Percentiles rank a stretch among this genome's conserved stretches.
Evolutionary conservation across 2,888 invertebrate genomes (phyloP).

Genomic region (Hyppa rectilinea): DNA sequence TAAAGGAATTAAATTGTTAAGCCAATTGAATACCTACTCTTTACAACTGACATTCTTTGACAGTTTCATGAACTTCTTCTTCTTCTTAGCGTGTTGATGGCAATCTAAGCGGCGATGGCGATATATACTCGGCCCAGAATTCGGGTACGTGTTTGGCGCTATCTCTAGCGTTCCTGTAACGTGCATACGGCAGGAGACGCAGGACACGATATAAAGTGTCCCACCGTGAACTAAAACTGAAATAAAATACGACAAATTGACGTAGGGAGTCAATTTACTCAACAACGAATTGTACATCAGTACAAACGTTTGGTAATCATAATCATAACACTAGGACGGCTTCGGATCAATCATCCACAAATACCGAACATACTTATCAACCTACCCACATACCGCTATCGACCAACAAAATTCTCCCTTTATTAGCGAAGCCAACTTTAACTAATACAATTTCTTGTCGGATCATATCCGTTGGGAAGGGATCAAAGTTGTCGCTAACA

Average conservation of each 20-base stretch:
- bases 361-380: not conserved
- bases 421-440: slow-evolving; percentile 88
- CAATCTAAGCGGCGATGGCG: no score
- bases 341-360: slow-evolving; percentile 40
- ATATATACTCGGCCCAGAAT: no score
- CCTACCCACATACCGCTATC: slow-evolving; percentile 22
- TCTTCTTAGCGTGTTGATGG: no score
- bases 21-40: not conserved
- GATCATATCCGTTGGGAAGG: slow-evolving; percentile 88
- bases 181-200: no score
- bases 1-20: no score
- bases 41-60: not conserved
- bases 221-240: no score
- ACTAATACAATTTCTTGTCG: slow-evolving; percentile 88
- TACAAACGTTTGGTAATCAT: not conserved
- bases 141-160: no score
- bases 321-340: slow-evolving; percentile 21
- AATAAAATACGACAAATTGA: not conserved
- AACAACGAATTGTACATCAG: not conserved
- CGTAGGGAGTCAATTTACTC: not conserved
- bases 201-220: no score
- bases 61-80: not conserved
- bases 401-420: slow-evolving; percentile 75
- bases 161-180: no score
- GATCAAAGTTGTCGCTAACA: slow-evolving; percentile 90